Conservation (phyloP, 2,888 invertebrate genomes). For the Diogma glabrata region DNA sequence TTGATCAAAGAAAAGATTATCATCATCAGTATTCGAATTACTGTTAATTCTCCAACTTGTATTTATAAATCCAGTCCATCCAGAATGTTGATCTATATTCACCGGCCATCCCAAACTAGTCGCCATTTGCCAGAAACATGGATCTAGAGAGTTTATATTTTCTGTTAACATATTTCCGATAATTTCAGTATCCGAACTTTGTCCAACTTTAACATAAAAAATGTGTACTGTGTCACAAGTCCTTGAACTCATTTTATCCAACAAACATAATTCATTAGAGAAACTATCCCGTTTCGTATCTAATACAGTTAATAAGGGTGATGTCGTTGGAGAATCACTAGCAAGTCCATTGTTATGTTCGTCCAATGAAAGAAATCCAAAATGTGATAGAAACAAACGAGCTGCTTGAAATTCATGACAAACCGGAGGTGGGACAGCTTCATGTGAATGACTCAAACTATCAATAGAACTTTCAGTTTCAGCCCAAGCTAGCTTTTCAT, state of each 20-base stretch:
- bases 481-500: constrained; percentile 44
- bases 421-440: constrained; percentile 66
- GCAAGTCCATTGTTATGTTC: constrained; percentile 34
- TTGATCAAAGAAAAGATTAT: constrained; percentile 13
- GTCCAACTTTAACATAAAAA: constrained; percentile 85
- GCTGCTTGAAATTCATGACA: constrained; percentile 94
- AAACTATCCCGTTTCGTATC: constrained; percentile 48
- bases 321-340: constrained; percentile 26
- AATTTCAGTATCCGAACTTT: constrained; percentile 65
- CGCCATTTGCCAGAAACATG: constrained; percentile 48
- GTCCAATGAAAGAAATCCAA: constrained; percentile 71
- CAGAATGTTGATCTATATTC: constrained; percentile 72
- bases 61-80: constrained; percentile 85
- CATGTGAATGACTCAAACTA: constrained; percentile 45
- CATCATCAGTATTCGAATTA: constrained; percentile 9
- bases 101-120: constrained; percentile 82
- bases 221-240: constrained; percentile 87
- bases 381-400: constrained; percentile 86
- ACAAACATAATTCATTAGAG: constrained; percentile 59
- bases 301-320: constrained; percentile 30
- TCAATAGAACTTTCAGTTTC: constrained; percentile 35
- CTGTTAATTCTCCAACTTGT: constrained; percentile 66
- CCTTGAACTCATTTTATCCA: constrained; percentile 79
- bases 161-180: constrained; percentile 40
- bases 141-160: constrained; percentile 32